A percentile compares a stretch with the other conserved stretches of the same genome.
Conservation (phyloP, 2,888 invertebrate genomes). For the Gymnoscelis rufifasciata region DNA sequence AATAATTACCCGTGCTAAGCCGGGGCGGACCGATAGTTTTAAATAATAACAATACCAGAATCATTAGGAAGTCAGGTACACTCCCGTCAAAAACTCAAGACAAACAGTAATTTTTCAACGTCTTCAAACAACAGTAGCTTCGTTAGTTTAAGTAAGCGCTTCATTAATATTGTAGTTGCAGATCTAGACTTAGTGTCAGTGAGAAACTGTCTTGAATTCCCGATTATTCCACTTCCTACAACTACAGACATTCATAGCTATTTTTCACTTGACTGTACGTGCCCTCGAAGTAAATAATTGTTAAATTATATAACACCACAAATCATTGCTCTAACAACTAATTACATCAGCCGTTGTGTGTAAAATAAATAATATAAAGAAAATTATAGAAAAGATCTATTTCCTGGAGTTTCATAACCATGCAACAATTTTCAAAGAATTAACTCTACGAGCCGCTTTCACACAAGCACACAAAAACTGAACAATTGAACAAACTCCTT, state of each 20-base stretch:
- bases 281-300: no score
- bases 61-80: conserved; percentile 13
- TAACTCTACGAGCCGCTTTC: not conserved
- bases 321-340: no score
- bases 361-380: no score
- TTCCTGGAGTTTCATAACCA: no score
- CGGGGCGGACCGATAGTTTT: no score
- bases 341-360: no score
- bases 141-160: conserved; percentile 36
- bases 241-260: not conserved
- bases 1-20: no score
- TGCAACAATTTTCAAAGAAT: not conserved
- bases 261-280: not conserved
- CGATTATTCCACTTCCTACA: conserved; percentile 9
- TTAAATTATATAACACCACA: no score
- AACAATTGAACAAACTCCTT: conserved; percentile 6
- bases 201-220: conserved; percentile 22
- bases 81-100: conserved; percentile 45
- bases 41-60: not conserved
- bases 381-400: no score
- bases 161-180: conserved; percentile 42
- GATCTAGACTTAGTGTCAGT: conserved; percentile 40
- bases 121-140: conserved; percentile 30
- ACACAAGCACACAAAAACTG: conserved; percentile 1
- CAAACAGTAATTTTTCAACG: conserved; percentile 36